Conservation (phyloP, 1,140 invertebrate genomes). For the Heliconius hewitsoni region DNA sequence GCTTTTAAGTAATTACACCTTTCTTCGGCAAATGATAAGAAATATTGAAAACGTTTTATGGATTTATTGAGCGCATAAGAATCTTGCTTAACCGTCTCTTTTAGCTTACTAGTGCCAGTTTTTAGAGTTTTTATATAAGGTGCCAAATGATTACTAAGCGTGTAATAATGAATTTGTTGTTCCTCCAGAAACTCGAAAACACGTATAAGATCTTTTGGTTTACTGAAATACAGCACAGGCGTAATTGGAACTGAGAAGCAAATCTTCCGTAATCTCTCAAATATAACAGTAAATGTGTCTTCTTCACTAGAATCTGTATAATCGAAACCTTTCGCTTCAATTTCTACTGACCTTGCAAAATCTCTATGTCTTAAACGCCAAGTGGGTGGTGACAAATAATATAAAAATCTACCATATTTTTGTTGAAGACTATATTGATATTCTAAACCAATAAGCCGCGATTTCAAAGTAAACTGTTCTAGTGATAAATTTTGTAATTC, state of each 20-base stretch:
- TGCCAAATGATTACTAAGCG: conserved; percentile 53
- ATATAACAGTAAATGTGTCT: conserved; percentile 74
- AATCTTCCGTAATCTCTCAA: conserved; percentile 79
- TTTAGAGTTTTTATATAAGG: conserved; percentile 52
- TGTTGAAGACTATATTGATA: conserved; percentile 83
- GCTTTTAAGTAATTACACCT: conserved; percentile 50
- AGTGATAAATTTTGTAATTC: conserved; percentile 73
- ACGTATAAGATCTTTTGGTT: conserved; percentile 80
- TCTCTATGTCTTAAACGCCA: conserved; percentile 79
- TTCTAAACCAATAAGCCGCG: conserved; percentile 82
- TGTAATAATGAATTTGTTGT: conserved; percentile 74
- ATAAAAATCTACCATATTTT: conserved; percentile 85
- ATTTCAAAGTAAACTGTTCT: conserved; percentile 73
- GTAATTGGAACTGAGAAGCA: conserved; percentile 60
- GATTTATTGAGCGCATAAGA: conserved; percentile 47
- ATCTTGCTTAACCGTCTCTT: conserved; percentile 53
- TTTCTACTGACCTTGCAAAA: conserved; percentile 70
- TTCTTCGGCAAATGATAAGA: conserved; percentile 51
- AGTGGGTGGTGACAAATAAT: conserved; percentile 82
- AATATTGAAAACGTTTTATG: conserved; percentile 53
- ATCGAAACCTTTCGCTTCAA: conserved; percentile 72
- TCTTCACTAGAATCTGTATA: conserved; percentile 58
- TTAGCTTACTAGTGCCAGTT: conserved; percentile 50
- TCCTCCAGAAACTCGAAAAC: conserved; percentile 83
- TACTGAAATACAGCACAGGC: conserved; percentile 82